Evolutionary conservation across 2,113 vertebrate genomes (phyloP).

Genomic region (Halichoeres trimaculatus): DNA sequence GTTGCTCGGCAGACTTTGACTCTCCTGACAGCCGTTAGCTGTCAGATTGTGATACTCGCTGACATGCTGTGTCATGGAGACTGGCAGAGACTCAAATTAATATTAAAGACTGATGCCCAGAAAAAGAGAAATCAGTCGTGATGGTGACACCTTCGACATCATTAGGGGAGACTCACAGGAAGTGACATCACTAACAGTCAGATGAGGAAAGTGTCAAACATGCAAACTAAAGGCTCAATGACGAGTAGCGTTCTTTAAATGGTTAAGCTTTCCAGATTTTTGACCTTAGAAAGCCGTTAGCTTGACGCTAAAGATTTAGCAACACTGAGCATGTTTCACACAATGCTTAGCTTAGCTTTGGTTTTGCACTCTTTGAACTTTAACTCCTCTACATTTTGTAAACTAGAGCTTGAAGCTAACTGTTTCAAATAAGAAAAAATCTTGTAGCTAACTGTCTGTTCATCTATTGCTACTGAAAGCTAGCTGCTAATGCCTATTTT

Average conservation of each 20-base stretch:
- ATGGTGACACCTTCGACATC: neutral
- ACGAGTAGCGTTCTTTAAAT: neutral
- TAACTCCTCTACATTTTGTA: too few relatives aligned
- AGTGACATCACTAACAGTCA: neutral
- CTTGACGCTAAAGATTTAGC: neutral
- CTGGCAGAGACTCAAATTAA: constrained; percentile 33
- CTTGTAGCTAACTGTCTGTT: neutral
- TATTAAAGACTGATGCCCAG: constrained; percentile 29
- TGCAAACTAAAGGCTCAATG: neutral
- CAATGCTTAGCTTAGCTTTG: neutral
- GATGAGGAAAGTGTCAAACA: neutral
- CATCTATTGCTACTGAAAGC: too few relatives aligned
- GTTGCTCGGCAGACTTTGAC: constrained; percentile 22
- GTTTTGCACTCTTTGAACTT: too few relatives aligned
- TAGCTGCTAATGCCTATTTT: too few relatives aligned
- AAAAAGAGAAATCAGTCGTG: constrained; percentile 6
- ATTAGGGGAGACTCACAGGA: neutral
- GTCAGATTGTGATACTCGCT: constrained; percentile 7
- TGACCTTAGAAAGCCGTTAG: neutral
- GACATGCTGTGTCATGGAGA: constrained; percentile 33
- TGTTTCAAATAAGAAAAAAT: too few relatives aligned
- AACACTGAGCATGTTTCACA: too few relatives aligned
- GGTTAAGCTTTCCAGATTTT: neutral
- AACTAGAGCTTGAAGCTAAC: too few relatives aligned
- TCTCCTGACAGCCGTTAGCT: constrained; percentile 33